Evolutionary conservation across 2,797 vertebrate species (phyloP).

Genomic region (Thaleichthys pacificus): DNA sequence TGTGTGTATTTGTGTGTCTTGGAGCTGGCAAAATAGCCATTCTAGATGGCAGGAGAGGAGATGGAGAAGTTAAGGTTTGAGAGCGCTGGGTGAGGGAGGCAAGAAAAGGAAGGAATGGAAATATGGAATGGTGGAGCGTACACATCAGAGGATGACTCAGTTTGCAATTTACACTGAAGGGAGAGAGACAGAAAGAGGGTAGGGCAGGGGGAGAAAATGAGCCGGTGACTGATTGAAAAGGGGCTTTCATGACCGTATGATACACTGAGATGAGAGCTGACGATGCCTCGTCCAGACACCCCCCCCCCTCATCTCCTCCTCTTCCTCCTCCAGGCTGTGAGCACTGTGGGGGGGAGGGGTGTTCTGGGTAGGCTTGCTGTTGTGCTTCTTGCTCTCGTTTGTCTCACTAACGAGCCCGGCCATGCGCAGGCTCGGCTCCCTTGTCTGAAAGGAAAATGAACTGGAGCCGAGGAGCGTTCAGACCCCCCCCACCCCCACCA

Average conservation of each 20-base stretch:
- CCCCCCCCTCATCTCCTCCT: not conserved
- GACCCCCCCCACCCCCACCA: too few relatives aligned
- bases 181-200: not conserved
- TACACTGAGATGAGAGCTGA: too few relatives aligned
- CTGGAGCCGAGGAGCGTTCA: too few relatives aligned
- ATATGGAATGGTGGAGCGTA: too few relatives aligned
- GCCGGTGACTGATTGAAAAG: not conserved
- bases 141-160: too few relatives aligned
- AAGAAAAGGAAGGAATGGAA: conserved; percentile 5
- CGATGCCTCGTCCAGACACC: not conserved
- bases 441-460: too few relatives aligned
- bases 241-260: too few relatives aligned
- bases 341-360: not conserved
- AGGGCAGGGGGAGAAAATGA: conserved; percentile 8
- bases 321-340: not conserved
- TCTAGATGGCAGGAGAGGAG: not conserved
- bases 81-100: conserved; percentile 39
- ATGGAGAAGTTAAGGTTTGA: conserved; percentile 26
- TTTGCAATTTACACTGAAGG: not conserved
- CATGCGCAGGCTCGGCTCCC: too few relatives aligned
- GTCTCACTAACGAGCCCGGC: not conserved
- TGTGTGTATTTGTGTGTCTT: not conserved
- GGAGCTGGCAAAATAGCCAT: not conserved
- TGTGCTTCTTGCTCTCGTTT: not conserved
- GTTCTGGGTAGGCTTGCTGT: not conserved